Base-by-base conservation (phyloP, 2,888 invertebrate species). In the Leucophenga montana region DNA sequence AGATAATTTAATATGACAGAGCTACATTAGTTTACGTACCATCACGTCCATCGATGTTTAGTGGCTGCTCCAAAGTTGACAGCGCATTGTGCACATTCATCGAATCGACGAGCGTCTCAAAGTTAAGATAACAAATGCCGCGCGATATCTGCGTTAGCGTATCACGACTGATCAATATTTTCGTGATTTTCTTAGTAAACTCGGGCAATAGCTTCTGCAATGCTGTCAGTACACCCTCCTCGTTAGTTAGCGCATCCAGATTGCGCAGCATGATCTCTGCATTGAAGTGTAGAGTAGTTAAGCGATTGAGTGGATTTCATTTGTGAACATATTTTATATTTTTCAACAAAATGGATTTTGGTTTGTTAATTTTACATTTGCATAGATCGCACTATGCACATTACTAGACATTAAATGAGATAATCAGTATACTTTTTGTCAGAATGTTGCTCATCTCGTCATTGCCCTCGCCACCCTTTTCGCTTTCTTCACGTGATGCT, bases 171-270 rank as follows among this genome's bases (percentile, higher is more conserved):
- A 97, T 94, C 53, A 95, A 92, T 48, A 97, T 95, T 76, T 95
- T 95, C 0, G 94, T 93, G 67, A 97, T 94, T 46, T 95, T 94
- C 87, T 94, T 93, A 0, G 94, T 90, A 75, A 91, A 88, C 72
- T 92, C 92, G 0, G 94, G 92, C 66, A 94, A 92, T 66, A 93
- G 90, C 53, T 91, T 91, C 85, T 95, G 94, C 78, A 99, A 91
- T 0, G 93, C 94, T 74, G 94, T 93, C 72, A 97, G 90, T 16
- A 99, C 95, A 66, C 94, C 94, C 87, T 98, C 97, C 89, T 99
- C 98, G 5, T 96, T 97, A 2, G 97, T 96, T 69, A 97, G 88
- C 0, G 95, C 95, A 88, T 98, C 98, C 78, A 99, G 90, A 82
- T 97, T 95, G 72, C 98, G 92, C 77, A 99, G 92, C 85, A 99